Evolutionary conservation across 2,797 vertebrate genomes (phyloP).

Genomic region (Coregonus sp.): DNA sequence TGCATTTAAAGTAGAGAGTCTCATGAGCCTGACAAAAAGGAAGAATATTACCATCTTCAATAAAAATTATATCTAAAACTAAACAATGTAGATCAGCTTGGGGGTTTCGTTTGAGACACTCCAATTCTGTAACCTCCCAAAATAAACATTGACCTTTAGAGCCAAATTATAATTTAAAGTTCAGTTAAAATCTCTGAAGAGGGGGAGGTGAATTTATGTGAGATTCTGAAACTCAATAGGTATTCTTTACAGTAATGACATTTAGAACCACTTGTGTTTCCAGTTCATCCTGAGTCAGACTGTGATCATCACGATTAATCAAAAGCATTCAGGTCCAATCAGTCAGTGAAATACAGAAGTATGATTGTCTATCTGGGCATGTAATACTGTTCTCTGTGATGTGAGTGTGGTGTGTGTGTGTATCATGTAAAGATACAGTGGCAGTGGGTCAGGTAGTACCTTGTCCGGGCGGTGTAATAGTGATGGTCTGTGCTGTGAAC

Average conservation of each 20-base stretch:
- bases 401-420: neutral
- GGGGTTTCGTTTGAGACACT: too few species aligned
- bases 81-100: neutral
- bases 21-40: neutral
- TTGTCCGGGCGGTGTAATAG: conserved; percentile 97
- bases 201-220: neutral
- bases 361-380: neutral
- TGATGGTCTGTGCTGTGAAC: conserved; percentile 98
- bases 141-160: neutral
- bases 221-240: neutral
- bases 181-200: conserved; percentile 3
- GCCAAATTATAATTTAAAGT: conserved; percentile 17
- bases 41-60: conserved; percentile 2
- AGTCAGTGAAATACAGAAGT: neutral
- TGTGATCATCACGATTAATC: conserved; percentile 10
- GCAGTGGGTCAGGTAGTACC: conserved; percentile 67
- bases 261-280: neutral
- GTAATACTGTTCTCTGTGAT: neutral
- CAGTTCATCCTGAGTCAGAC: conserved; percentile 5
- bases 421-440: neutral
- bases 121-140: neutral
- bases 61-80: neutral
- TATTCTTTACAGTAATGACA: neutral
- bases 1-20: conserved; percentile 1
- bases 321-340: neutral